These are phyloP conservation scores for Argyrosomus japonicus DNA, from an alignment of 2,113 vertebrate species.

Conservation along the genomic window DNA sequence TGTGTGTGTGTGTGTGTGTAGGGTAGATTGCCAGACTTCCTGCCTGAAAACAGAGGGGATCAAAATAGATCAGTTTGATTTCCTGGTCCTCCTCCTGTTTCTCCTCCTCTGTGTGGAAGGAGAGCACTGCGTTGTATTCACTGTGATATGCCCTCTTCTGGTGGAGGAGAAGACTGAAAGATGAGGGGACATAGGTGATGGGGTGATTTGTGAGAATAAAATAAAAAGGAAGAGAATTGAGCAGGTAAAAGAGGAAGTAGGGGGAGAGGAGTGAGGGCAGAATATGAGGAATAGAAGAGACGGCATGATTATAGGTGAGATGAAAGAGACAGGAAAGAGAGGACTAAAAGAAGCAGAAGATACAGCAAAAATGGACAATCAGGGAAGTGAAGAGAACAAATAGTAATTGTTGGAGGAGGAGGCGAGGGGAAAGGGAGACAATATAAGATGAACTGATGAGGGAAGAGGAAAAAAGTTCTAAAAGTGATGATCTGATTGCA, in stretches of 20 bases:
- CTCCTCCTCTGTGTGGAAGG: not conserved
- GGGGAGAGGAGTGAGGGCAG: not conserved
- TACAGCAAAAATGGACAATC: not conserved
- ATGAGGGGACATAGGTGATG: not conserved
- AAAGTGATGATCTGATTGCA: conserved; percentile 48
- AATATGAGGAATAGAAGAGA: not conserved
- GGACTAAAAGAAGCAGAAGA: not conserved
- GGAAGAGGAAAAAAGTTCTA: conserved; percentile 27
- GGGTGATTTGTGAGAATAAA: not conserved
- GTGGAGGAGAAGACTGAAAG: conserved; percentile 24
- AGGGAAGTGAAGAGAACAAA: conserved; percentile 29
- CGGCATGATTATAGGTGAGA: not conserved
- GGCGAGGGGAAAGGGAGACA: not conserved
- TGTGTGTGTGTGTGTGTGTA: conserved; percentile 33
- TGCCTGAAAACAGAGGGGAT: conserved; percentile 47
- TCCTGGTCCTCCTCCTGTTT: conserved; percentile 32
- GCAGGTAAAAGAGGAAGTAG: not conserved
- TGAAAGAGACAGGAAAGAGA: not conserved
- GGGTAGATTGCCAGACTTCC: conserved; percentile 42
- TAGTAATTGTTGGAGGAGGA: conserved; percentile 13
- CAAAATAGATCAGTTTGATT: conserved; percentile 64
- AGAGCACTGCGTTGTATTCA: conserved; percentile 1
- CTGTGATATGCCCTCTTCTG: conserved; percentile 46
- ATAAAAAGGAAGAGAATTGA: not conserved
- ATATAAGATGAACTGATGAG: conserved; percentile 31